Conservation (phyloP, 2,888 invertebrate genomes). For the Neocrepidodera transversa region DNA sequence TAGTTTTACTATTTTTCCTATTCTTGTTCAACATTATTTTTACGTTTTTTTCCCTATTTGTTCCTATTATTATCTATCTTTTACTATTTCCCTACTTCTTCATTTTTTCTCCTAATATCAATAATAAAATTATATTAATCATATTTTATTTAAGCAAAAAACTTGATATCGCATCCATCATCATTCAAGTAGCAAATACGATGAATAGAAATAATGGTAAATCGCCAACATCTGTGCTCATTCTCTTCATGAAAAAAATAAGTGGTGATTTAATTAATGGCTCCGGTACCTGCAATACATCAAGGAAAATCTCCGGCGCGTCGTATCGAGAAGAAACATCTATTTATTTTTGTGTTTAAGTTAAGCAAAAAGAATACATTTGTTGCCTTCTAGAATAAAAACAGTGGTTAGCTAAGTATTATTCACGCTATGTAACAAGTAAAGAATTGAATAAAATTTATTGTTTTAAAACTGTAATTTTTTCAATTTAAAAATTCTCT, state of each 20-base stretch:
- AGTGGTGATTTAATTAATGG: slow-evolving; percentile 36
- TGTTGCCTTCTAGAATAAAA: slow-evolving; percentile 27
- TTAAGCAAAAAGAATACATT: slow-evolving; percentile 27
- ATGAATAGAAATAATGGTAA: slow-evolving; percentile 10
- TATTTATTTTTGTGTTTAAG: slow-evolving; percentile 31
- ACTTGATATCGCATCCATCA: slow-evolving; percentile 1
- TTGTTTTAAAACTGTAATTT: too few species aligned
- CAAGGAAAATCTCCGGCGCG: slow-evolving; percentile 30
- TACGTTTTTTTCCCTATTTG: too few species aligned
- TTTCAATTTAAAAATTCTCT: too few species aligned
- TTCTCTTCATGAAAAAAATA: slow-evolving; percentile 27
- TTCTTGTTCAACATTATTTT: too few species aligned
- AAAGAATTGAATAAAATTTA: too few species aligned
- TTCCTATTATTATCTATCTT: too few species aligned
- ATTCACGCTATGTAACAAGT: slow-evolving; percentile 26
- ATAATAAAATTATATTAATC: too few species aligned
- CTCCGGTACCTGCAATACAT: slow-evolving; percentile 31
- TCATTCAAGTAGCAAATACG: not conserved
- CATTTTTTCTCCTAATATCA: too few species aligned
- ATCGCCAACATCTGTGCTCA: slow-evolving; percentile 27
- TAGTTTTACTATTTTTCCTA: too few species aligned
- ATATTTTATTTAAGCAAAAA: too few species aligned
- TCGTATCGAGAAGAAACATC: slow-evolving; percentile 32
- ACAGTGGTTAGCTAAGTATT: slow-evolving; percentile 31
- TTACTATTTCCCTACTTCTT: too few species aligned